Conservation (phyloP, 2,888 invertebrate genomes). For the Thalpophila matura region DNA sequence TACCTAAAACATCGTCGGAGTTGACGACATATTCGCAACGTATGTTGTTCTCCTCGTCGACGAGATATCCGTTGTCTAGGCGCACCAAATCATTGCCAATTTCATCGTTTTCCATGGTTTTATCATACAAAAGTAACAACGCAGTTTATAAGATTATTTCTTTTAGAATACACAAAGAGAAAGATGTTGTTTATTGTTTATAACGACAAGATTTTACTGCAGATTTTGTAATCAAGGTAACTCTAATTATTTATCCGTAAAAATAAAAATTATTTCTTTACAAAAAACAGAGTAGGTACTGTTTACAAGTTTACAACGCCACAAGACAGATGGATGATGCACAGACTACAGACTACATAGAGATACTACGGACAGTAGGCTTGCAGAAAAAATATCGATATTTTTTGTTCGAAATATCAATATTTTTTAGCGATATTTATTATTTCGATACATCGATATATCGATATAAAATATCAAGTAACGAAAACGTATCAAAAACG, state of each 20-base stretch:
- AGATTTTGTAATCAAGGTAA: background rate
- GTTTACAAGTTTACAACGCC: conserved; percentile 33
- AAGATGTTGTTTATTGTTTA: background rate
- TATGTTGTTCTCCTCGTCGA: conserved; percentile 82
- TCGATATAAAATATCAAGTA: too few species aligned
- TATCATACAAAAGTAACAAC: conserved; percentile 35
- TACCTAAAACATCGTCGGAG: conserved; percentile 86
- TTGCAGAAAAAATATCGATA: too few species aligned
- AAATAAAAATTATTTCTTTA: background rate
- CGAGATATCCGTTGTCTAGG: conserved; percentile 83
- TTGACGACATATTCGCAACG: conserved; percentile 81
- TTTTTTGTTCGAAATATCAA: too few species aligned
- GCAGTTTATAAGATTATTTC: conserved; percentile 32
- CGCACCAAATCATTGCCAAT: conserved; percentile 91
- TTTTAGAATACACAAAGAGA: background rate
- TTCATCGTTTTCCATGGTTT: conserved; percentile 91
- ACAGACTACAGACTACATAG: too few species aligned
- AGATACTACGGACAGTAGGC: too few species aligned
- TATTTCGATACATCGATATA: too few species aligned
- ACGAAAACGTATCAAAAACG: too few species aligned
- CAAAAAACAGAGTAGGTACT: conserved; percentile 4
- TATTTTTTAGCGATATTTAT: too few species aligned
- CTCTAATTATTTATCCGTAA: background rate
- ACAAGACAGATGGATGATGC: conserved; percentile 14
- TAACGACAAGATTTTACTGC: background rate